Percentiles rank a stretch among this genome's conserved stretches.
These are phyloP conservation scores for Matsumyia berberina DNA, from an alignment of 2,888 invertebrate genomes.

Conservation along the genomic window DNA sequence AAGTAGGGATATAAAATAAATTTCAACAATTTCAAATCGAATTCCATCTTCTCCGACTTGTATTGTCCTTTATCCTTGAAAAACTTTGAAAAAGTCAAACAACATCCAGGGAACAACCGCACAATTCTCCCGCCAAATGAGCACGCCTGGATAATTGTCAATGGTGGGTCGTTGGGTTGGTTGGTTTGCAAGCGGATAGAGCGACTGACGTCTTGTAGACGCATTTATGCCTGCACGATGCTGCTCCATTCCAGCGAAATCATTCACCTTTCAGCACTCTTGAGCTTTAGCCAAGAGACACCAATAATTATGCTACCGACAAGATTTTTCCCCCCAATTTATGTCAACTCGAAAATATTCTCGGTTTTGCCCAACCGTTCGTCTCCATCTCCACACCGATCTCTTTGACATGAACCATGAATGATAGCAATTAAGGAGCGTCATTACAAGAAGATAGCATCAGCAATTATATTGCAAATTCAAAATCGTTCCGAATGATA, in stretches of 20 bases:
- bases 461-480: conserved; percentile 72
- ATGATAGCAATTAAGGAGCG: conserved; percentile 73
- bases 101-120: conserved; percentile 25
- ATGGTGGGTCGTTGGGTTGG: conserved; percentile 18
- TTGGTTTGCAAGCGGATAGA: conserved; percentile 17
- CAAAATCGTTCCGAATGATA: conserved; percentile 68
- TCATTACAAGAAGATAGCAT: conserved; percentile 68
- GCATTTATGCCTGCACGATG: conserved; percentile 22
- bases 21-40: conserved; percentile 22
- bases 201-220: conserved; percentile 43
- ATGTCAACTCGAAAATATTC: conserved; percentile 63
- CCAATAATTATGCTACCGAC: conserved; percentile 59
- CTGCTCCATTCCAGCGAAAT: conserved; percentile 54
- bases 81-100: conserved; percentile 37
- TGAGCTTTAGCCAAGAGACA: conserved; percentile 58
- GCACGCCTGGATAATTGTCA: conserved; percentile 29
- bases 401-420: conserved; percentile 72
- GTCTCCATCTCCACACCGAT: conserved; percentile 25
- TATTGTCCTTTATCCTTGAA: background rate
- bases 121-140: conserved; percentile 12
- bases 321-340: conserved; percentile 48
- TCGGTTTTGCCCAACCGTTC: background rate
- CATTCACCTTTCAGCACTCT: conserved; percentile 63
- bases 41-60: conserved; percentile 1
- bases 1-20: conserved; percentile 4